Base-by-base conservation (phyloP, 1,140 invertebrate species). In the Lasioglossum albipes region DNA sequence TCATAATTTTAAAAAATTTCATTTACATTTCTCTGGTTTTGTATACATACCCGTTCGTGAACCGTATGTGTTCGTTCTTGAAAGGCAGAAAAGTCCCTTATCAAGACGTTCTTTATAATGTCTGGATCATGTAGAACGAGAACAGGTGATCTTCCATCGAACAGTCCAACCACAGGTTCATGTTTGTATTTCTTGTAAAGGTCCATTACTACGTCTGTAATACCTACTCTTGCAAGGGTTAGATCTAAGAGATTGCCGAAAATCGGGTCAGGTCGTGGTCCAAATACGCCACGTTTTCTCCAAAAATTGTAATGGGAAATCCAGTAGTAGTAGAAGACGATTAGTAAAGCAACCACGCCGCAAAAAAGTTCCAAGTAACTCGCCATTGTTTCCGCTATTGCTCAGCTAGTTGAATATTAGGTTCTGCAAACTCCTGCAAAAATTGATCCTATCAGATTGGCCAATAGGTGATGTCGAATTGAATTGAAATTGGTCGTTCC, bases 221-320 rank as follows among this genome's bases (percentile, higher is more conserved):
- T 2, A 18, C 86, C 82, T 12, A 31, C 62, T 80, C 69, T 89
- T 0, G 68, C 13, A 0, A 90, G 42, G 20, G 88, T 66, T 0
- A 90, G 13, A 18, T 90, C 80, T 65, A 85, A 88, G 0, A 92
- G 64, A 71, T 91, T 93, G 16, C 93, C 93, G 9, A 93, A 86
- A 0, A 91, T 3, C 0, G 83, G 78, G 1, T 70, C 9, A 4
- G 92, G 91, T 82, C 83, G 66, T 9, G 91, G 91, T 31, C 89
- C 87, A 10, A 62, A 73, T 6, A 93, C 81, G 0, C 84, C 87
- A 5, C 81, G 84, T 54, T 84, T 85, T 36, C 87, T 84, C 93
- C 93, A 94, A 71, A 90, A 92, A 20, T 87, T 69, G n/a, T 82
- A 90, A 7, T 70, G 87, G 4, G 27, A 68, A 0, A 82, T 83